phyloP scores from a whole-genome alignment of 1,140 invertebrate genomes.

The Philotrypesis tridentata region DNA sequence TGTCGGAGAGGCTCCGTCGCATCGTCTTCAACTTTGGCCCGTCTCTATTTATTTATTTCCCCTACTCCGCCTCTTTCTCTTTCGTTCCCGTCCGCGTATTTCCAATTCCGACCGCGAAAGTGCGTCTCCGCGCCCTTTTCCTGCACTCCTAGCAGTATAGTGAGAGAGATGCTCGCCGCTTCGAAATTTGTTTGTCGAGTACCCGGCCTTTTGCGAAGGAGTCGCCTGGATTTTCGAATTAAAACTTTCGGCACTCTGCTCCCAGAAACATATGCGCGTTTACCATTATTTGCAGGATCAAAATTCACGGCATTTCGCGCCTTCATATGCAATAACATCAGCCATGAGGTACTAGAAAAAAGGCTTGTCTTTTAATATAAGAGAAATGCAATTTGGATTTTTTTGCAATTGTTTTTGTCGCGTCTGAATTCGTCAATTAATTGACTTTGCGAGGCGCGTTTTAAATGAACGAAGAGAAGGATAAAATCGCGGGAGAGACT shows the following conservation, averaged over 20 bases:
- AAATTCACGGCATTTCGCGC: no score
- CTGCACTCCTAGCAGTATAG: neutral
- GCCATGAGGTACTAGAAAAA: no score
- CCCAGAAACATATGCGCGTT: no score
- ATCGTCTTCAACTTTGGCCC: neutral
- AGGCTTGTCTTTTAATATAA: no score
- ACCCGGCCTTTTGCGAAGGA: neutral
- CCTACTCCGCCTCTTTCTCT: neutral
- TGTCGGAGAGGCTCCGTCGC: neutral
- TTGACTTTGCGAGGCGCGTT: no score
- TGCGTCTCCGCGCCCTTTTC: constrained; percentile 12
- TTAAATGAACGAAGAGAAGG: no score
- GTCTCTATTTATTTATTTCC: neutral
- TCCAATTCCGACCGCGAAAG: constrained; percentile 4
- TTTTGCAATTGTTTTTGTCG: no score
- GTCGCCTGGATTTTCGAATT: constrained; percentile 3
- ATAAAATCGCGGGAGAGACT: no score
- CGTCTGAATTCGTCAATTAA: no score
- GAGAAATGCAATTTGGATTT: no score
- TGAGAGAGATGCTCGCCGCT: neutral
- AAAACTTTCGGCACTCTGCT: neutral
- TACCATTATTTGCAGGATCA: no score
- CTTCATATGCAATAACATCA: no score
- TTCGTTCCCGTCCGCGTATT: neutral
- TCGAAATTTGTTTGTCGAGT: constrained; percentile 18